phyloP scores from a whole-genome alignment of 2,797 vertebrate species.

The Tadarida brasiliensis region DNA sequence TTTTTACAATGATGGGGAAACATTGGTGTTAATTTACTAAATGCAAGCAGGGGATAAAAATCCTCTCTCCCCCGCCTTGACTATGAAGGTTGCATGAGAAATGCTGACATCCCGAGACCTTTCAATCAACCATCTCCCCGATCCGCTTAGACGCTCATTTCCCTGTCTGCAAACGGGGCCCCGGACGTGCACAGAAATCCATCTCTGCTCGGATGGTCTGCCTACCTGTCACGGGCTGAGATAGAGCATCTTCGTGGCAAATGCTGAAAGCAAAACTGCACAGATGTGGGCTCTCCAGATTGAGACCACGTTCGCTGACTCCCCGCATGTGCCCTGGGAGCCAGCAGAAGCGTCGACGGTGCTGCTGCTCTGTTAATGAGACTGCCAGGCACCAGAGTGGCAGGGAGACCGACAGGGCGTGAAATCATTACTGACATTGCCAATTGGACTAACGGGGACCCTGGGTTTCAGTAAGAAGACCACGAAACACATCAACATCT shows the following conservation, averaged over 20 bases:
- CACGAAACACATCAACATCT: slow-evolving; percentile 15
- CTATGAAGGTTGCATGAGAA: not conserved
- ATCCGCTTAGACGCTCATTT: not conserved
- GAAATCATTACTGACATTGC: slow-evolving; percentile 19
- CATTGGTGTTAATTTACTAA: not conserved
- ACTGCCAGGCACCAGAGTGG: not conserved
- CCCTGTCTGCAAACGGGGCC: not conserved
- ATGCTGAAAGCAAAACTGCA: not conserved
- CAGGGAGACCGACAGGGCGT: not conserved
- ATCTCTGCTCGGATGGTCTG: not conserved
- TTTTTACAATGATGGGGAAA: not conserved
- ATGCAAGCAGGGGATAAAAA: not conserved
- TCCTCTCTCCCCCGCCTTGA: not conserved
- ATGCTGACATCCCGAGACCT: not conserved
- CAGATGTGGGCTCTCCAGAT: not conserved
- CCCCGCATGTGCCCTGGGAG: not conserved
- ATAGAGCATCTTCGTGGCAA: not conserved
- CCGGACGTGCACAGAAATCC: not conserved
- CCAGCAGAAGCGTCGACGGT: not conserved
- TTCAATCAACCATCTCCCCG: not conserved
- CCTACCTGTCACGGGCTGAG: not conserved
- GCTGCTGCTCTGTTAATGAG: not conserved
- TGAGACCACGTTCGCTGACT: not conserved
- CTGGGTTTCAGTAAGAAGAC: not conserved
- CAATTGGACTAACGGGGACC: not conserved